Evolutionary conservation across 2,888 invertebrate species (phyloP).

Genomic region (Trachelus iudaicus): DNA sequence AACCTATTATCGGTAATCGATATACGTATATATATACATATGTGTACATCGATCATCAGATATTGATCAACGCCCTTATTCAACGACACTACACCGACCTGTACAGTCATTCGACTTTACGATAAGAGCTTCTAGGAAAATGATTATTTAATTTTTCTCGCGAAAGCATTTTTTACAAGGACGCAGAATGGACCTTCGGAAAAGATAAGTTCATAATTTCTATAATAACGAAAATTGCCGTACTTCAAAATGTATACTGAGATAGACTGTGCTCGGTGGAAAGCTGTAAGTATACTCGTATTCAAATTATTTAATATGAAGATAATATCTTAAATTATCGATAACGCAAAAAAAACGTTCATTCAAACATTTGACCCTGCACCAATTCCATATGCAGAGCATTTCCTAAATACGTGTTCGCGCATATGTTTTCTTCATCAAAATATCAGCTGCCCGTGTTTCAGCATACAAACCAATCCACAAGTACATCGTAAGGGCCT

Average conservation of each 20-base stretch:
- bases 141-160: background rate
- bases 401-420: background rate
- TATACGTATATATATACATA: background rate
- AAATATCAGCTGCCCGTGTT: background rate
- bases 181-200: background rate
- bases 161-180: background rate
- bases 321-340: background rate
- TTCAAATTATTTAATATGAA: background rate
- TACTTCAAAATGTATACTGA: background rate
- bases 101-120: background rate
- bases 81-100: background rate
- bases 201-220: background rate
- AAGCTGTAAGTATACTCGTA: background rate
- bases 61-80: background rate
- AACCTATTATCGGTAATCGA: background rate
- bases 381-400: background rate
- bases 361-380: background rate
- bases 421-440: background rate
- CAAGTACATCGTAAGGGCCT: constrained; percentile 9
- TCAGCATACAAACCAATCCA: constrained; percentile 19
- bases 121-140: background rate
- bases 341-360: background rate
- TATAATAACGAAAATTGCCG: background rate
- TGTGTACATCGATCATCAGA: background rate
- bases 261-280: background rate